Evolutionary conservation across 2,888 invertebrate genomes (phyloP).

Genomic region (Temnothorax ravouxi): DNA sequence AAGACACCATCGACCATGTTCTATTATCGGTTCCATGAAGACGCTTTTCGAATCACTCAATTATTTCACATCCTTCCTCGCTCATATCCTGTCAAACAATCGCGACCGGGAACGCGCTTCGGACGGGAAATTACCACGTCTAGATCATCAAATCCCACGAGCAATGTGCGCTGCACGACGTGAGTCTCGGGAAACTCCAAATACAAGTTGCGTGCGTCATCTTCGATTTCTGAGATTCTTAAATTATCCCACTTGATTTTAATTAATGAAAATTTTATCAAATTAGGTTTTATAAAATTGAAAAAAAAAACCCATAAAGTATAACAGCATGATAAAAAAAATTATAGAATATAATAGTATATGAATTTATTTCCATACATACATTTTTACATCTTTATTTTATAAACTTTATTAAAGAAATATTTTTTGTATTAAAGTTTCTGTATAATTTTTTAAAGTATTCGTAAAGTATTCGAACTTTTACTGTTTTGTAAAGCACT

Average conservation of each 20-base stretch:
- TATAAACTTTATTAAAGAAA: neutral
- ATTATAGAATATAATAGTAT: neutral
- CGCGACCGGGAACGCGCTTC: neutral
- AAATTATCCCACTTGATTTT: neutral
- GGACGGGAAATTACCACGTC: constrained; percentile 45
- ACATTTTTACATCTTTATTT: neutral
- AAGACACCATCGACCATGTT: neutral
- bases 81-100: constrained; percentile 52
- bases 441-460: neutral
- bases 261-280: neutral
- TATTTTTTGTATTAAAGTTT: constrained; percentile 1
- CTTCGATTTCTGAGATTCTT: neutral
- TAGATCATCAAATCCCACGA: constrained; percentile 16
- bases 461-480: neutral
- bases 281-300: neutral
- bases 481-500: neutral
- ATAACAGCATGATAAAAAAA: neutral
- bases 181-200: neutral
- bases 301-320: neutral
- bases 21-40: constrained; percentile 28
- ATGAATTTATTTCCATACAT: neutral
- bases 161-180: neutral
- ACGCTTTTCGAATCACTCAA: constrained; percentile 10
- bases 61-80: constrained; percentile 50
- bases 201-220: neutral